phyloP scores from a whole-genome alignment of 2,113 vertebrate genomes.

The Hepsetus odoe region DNA sequence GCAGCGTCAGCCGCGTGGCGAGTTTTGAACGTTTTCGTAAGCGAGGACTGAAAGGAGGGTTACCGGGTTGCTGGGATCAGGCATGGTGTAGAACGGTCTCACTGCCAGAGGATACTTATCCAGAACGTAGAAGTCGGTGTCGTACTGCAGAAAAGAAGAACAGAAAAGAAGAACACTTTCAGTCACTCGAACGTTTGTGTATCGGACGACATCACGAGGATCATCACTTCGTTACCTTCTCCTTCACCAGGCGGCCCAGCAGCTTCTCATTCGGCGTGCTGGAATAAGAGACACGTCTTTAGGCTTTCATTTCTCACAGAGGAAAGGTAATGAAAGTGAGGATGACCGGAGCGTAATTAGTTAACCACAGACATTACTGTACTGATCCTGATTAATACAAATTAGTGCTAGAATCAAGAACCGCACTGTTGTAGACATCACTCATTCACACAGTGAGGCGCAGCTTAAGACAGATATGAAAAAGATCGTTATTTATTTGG shows the following conservation, averaged over 20 bases:
- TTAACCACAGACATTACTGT: too few species aligned
- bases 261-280: constrained; percentile 98
- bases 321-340: not conserved
- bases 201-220: too few species aligned
- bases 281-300: constrained; percentile 54
- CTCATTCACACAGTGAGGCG: too few species aligned
- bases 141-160: constrained; percentile 80
- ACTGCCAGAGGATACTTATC: constrained; percentile 98
- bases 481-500: too few species aligned
- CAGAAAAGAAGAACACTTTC: not conserved
- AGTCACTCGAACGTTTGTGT: not conserved
- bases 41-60: constrained; percentile 66
- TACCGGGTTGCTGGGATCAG: constrained; percentile 88
- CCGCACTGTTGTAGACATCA: too few species aligned
- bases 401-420: too few species aligned
- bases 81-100: constrained; percentile 99
- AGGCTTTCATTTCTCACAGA: too few species aligned
- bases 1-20: not conserved
- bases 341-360: too few species aligned
- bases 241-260: constrained; percentile 93
- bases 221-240: constrained; percentile 81
- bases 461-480: too few species aligned
- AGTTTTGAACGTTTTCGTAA: too few species aligned
- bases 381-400: too few species aligned
- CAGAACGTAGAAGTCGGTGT: constrained; percentile 98